Conservation (phyloP, 2,797 vertebrate species). For the Sitta carolinensis region DNA sequence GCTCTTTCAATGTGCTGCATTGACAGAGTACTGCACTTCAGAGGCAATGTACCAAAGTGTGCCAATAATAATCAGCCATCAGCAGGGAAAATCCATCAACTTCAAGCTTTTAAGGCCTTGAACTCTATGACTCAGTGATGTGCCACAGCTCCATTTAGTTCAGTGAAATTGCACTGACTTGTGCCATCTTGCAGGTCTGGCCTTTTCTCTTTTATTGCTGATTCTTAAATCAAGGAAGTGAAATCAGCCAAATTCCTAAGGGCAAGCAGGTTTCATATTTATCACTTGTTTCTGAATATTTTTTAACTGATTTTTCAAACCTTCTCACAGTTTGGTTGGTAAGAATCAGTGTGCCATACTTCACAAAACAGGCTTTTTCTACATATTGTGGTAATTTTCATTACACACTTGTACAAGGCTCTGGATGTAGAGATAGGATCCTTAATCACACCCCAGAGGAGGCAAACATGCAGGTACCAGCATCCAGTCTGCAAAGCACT, state of each 20-base stretch:
- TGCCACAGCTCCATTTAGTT: not conserved
- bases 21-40: conserved; percentile 3
- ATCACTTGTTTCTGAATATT: not conserved
- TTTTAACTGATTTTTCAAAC: not conserved
- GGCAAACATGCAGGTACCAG: not conserved
- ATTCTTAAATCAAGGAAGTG: not conserved
- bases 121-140: not conserved
- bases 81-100: conserved; percentile 10
- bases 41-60: not conserved
- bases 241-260: not conserved
- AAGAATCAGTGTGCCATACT: not conserved
- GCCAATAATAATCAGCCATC: conserved; percentile 26
- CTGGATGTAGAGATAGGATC: not conserved
- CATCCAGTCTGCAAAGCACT: not conserved
- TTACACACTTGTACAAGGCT: not conserved
- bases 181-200: not conserved
- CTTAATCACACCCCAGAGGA: not conserved
- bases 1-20: not conserved
- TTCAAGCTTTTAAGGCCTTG: conserved; percentile 1
- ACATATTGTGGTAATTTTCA: not conserved
- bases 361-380: not conserved
- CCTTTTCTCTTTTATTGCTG: not conserved
- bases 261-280: not conserved
- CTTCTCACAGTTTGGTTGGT: not conserved
- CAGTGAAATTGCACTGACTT: not conserved